These are phyloP conservation scores for Peromyscus leucopus DNA, from an alignment of 2,113 vertebrate species.

Conservation along the genomic window DNA sequence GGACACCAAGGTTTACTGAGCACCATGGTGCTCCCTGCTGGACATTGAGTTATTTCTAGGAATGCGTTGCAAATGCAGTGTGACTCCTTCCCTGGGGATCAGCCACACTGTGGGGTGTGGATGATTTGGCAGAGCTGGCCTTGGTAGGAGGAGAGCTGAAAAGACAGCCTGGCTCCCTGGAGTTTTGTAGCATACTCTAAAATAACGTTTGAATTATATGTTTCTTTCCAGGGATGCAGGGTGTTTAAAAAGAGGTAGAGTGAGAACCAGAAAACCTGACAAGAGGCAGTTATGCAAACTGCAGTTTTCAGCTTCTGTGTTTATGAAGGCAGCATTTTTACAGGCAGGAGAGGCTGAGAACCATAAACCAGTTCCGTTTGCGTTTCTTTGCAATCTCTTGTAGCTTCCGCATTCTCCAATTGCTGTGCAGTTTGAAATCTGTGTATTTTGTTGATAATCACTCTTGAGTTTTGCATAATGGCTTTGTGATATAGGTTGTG, in stretches of 20 bases:
- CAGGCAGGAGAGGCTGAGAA: background rate
- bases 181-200: background rate
- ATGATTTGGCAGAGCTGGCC: background rate
- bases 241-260: background rate
- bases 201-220: background rate
- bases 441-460: background rate
- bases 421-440: background rate
- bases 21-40: background rate
- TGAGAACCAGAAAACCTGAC: background rate
- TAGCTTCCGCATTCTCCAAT: background rate
- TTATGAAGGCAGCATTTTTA: background rate
- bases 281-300: background rate
- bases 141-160: background rate
- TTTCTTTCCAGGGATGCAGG: background rate
- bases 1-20: background rate
- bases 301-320: background rate
- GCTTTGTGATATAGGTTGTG: background rate
- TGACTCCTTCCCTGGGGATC: background rate
- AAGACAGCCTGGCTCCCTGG: background rate
- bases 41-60: background rate
- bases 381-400: background rate
- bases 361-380: background rate
- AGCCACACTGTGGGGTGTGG: fast-evolving
- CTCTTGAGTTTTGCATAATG: background rate
- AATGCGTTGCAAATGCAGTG: background rate